Conservation (phyloP, 2,113 vertebrate genomes). For the Pica pica region DNA sequence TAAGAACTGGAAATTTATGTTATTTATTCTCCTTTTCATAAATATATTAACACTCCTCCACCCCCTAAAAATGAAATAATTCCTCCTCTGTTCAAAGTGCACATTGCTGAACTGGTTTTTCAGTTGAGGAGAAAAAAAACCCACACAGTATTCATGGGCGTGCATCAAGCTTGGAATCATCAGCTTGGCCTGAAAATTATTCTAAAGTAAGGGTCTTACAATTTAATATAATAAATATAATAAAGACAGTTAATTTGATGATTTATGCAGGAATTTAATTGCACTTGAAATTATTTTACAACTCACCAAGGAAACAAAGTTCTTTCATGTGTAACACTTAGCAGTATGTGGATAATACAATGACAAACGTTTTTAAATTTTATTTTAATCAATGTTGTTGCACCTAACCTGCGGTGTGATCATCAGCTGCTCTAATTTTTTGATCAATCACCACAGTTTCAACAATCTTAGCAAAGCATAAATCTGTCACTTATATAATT, state of each 20-base stretch:
- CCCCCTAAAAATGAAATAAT: neutral
- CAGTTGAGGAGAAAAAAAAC: accelerated
- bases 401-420: neutral
- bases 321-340: neutral
- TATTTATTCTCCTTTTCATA: neutral
- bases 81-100: neutral
- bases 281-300: neutral
- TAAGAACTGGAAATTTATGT: neutral
- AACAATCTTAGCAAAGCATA: neutral
- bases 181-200: neutral
- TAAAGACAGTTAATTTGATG: neutral
- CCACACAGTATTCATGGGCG: neutral
- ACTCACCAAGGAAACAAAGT: neutral
- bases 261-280: neutral
- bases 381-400: neutral
- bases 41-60: neutral
- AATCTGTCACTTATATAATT: neutral
- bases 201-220: neutral
- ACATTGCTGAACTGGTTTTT: neutral
- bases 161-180: neutral
- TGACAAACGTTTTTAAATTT: neutral
- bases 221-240: neutral
- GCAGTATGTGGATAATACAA: neutral
- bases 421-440: neutral
- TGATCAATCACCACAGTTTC: neutral